Base-by-base conservation (phyloP, 2,113 vertebrate genomes). In the Etia nguti region DNA sequence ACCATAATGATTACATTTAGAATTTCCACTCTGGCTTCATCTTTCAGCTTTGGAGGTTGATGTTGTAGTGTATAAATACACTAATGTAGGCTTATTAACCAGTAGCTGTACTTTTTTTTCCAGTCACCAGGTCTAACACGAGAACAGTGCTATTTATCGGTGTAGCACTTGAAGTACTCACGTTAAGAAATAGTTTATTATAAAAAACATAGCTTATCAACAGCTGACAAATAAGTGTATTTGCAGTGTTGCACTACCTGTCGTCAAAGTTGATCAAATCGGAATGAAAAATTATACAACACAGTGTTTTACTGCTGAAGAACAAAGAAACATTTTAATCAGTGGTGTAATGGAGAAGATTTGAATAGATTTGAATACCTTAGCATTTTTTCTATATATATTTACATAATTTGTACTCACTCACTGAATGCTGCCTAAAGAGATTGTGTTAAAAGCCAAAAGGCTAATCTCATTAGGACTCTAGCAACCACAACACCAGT, bases 21-120 rank as follows among this genome's bases (percentile, higher is more conserved):
- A 0, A 26, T 46, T 18, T 73, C 41, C 4, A 1, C n/a, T 15
- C 3, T 1, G 65, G n/a, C 1, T 1, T 41, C 62, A 41, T 41
- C 34, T 15, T 68, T 26, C 43, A 70, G n/a, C 65, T 26, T 46
- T 73, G 65, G 8, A 10, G n/a, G 3, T 41, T 22, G 34, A 13
- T 1, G 3, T 0, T 6, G 36, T 41, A 7, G 16, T 65, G 18
- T 65, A 36, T 65, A 38, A 70, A 70, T 10, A 43, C 38, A 24
- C 22, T 43, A 70, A 43, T 0, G 0, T 16, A 24, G 65, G n/a
- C n/a, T 73, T 46, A 46, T 16, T 46, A 16, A 46, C 22, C 5
- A 46, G 38, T 46, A 73, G 2, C 65, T 10, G 5, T 43, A n/a
- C 38, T n/a, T 43, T 70, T 43, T 24, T 70, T 70, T 1, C 18